Evolutionary conservation across 2,113 vertebrate genomes (phyloP), one percentile per base, ranked within the genome.

Genomic region (Rhinogobius similis): DNA sequence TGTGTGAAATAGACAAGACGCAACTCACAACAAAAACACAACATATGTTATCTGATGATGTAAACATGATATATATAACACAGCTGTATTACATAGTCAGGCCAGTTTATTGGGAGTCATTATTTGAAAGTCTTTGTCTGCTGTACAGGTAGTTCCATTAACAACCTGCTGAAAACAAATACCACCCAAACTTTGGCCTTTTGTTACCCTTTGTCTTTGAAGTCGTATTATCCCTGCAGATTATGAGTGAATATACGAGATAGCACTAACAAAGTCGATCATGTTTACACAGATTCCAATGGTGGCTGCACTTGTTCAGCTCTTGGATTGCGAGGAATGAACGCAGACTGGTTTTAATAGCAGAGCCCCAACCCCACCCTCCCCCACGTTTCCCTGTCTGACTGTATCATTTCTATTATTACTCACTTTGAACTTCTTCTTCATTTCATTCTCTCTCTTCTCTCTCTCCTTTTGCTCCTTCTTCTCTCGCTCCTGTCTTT

Each of bases 371-470:
- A 63, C 79, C 44, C 79, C 65, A 41, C 81, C 66, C 88, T 79
- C 76, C 81, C 66, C 68, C 26, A 20, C 62, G 46, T 41, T 50
- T 65, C 58, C 0, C 29, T 36, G 56, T 53, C 78, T 55, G 21
- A 53, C 52, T 53, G 11, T 26, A 50, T 55, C 52, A 24, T 55
- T 26, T 5, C 26, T 73, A 59, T 26, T 11, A 65, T 23, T 12
- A 65, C 89, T 87, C 71, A 89, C 90, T 55, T 88, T 88, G 67
- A 89, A 91, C 72, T 86, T 92, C 78, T 91, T 92, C 70, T 72
- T 89, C 75, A 87, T 68, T 62, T 87, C 81, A 0, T 67, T 85
- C 62, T 90, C 87, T 65, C 64, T 90, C 76, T 91, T 89, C 23
- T 85, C 88, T 58, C 76, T 89, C 48, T 90, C 89, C 3, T 85